Percentiles rank a stretch among this genome's conserved stretches.
Evolutionary conservation across 35 echinoderm and acorn worm species (phyloP).

Genomic region (Amphiura filiformis): DNA sequence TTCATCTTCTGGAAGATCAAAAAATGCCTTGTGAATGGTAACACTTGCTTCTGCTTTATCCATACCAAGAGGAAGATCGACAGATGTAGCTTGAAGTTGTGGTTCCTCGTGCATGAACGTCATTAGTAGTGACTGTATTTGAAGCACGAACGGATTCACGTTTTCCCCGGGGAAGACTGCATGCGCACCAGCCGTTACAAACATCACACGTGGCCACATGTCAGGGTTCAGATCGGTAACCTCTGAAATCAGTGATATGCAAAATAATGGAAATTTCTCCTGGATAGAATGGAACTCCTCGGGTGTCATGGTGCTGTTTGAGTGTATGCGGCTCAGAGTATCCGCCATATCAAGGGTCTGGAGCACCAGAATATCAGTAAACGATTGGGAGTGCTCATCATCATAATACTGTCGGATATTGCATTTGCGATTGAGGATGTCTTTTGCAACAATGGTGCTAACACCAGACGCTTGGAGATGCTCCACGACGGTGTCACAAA

Average conservation of each 20-base stretch:
- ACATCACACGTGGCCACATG: background rate
- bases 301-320: background rate
- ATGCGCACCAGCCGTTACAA: constrained; percentile 11
- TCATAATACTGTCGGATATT: background rate
- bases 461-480: background rate
- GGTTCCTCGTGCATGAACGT: constrained; percentile 53
- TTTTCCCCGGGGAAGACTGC: background rate
- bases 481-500: background rate
- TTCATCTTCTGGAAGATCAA: background rate
- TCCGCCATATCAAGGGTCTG: background rate
- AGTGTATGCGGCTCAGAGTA: background rate
- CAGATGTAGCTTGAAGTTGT: background rate
- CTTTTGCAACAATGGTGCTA: background rate
- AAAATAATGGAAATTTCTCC: background rate
- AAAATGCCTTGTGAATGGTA: background rate
- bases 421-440: background rate
- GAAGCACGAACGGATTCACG: constrained; percentile 38
- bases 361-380: background rate
- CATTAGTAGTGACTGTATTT: constrained; percentile 28
- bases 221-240: background rate
- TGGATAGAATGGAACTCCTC: background rate
- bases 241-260: background rate
- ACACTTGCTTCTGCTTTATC: background rate
- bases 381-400: background rate
- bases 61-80: constrained; percentile 35